Evolutionary conservation across 2,888 invertebrate genomes (phyloP), one percentile per base, ranked within the genome.

Genomic region (Ophioninae sp.): DNA sequence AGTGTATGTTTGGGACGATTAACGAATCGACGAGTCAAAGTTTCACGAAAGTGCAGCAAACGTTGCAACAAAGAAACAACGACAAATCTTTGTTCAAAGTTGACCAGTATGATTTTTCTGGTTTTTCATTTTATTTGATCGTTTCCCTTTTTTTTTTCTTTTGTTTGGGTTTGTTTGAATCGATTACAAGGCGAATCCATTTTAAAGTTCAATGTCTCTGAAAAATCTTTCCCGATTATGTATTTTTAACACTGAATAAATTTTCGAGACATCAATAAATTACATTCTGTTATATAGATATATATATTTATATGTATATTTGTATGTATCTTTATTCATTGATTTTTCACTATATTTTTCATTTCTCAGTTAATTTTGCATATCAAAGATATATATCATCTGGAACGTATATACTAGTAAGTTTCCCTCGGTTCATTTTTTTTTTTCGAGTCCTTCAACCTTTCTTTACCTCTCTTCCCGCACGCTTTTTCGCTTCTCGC

Each of bases 361-460:
- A 2, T 58, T 51, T 58, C 39, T 65, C 51, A 51, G 10, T 51
- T 69, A 22, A 65, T 20, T 78, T 64, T 44, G 75, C 72, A 79
- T 84, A 81, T 78, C 78, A 84, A 84, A 84, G 84, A 84, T 84
- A 83, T 83, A 83, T 75, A 79, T 84, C 74, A 75, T 84, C 72
- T 84, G 81, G 72, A 81, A 79, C 79, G 77, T 80, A 69, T 83
- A 74, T 77, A 83, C 68, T 73, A 72, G 44, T 84, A 78, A 81
- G 61, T 72, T 74, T 78, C 61, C 61, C 67, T 79, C 65, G 22
- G 17, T 68, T 23, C 23, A 51, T 39, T 30, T 30, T 81, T 72
- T 59, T 65, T n/a, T 9, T 68, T 30, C 20, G 37, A 69, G 37
- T 17, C 13, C 9, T 75, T 44, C 7, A 51, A 63, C 37, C 30